Evolutionary conservation across 2,888 invertebrate genomes (phyloP).

Genomic region (Netelia inedita): DNA sequence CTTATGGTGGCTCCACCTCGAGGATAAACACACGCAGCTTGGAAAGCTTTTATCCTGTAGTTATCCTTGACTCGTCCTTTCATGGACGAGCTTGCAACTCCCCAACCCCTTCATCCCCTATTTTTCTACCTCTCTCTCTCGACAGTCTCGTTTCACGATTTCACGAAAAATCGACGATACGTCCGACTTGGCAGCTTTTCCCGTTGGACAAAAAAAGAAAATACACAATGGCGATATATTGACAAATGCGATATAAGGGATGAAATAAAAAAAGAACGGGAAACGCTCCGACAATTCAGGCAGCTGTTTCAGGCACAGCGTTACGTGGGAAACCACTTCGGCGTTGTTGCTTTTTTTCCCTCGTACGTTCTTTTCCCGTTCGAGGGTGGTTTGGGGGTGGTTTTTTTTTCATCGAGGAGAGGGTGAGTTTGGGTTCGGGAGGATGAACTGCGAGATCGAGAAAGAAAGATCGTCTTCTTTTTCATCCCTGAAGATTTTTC

Average conservation of each 20-base stretch:
- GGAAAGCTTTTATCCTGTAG: slow-evolving; percentile 80
- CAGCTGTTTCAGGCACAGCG: slow-evolving; percentile 64
- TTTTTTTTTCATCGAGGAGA: slow-evolving; percentile 24
- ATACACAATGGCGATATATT: slow-evolving; percentile 75
- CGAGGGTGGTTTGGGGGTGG: not conserved
- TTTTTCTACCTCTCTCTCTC: slow-evolving; percentile 58
- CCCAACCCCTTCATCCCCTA: slow-evolving; percentile 59
- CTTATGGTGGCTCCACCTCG: no score
- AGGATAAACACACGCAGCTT: slow-evolving; percentile 27
- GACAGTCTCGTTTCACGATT: slow-evolving; percentile 38
- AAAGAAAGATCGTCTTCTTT: slow-evolving; percentile 55
- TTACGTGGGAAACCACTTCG: slow-evolving; percentile 59
- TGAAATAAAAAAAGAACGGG: slow-evolving; percentile 64
- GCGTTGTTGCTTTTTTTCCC: slow-evolving; percentile 48
- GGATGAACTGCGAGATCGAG: slow-evolving; percentile 55
- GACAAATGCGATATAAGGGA: slow-evolving; percentile 79
- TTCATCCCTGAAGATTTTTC: slow-evolving; percentile 57
- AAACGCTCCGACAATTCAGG: slow-evolving; percentile 27
- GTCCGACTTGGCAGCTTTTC: slow-evolving; percentile 27
- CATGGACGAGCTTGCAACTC: slow-evolving; percentile 72
- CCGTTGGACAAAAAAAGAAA: slow-evolving; percentile 12
- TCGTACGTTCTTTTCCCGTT: slow-evolving; percentile 36
- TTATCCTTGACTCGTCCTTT: slow-evolving; percentile 78
- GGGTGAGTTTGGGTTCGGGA: slow-evolving; percentile 25
- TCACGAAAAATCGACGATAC: slow-evolving; percentile 28